These are phyloP conservation scores for Cephalopholis sonnerati DNA, from an alignment of 2,113 vertebrate genomes.

Conservation along the genomic window DNA sequence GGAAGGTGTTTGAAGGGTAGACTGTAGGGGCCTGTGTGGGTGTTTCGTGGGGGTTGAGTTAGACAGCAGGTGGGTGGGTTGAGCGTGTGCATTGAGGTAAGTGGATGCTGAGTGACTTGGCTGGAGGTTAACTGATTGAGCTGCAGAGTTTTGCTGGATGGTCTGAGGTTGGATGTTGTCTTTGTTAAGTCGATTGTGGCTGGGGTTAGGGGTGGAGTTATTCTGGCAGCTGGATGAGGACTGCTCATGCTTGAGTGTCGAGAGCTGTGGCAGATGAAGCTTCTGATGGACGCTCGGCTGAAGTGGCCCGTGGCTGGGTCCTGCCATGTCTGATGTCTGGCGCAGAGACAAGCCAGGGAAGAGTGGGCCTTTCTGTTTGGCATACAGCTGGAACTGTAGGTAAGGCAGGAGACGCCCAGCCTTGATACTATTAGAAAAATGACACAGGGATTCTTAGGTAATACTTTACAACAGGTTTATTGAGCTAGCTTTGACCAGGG, in stretches of 20 bases:
- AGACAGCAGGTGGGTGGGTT: slow-evolving; percentile 27
- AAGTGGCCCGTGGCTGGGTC: slow-evolving; percentile 81
- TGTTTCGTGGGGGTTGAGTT: slow-evolving; percentile 46
- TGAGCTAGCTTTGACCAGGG: no score
- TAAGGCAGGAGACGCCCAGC: slow-evolving; percentile 92
- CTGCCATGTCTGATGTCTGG: slow-evolving; percentile 86
- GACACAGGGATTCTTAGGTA: neutral
- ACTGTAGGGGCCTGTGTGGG: slow-evolving; percentile 35
- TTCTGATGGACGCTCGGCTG: slow-evolving; percentile 52
- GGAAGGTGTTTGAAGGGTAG: slow-evolving; percentile 41
- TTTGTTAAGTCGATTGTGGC: slow-evolving; percentile 38
- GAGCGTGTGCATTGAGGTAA: slow-evolving; percentile 44
- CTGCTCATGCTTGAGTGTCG: slow-evolving; percentile 37
- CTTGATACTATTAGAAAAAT: slow-evolving; percentile 87
- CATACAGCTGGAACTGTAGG: slow-evolving; percentile 94
- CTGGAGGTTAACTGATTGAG: slow-evolving; percentile 28
- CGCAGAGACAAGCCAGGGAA: slow-evolving; percentile 83
- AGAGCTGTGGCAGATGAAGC: slow-evolving; percentile 43
- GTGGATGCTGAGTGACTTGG: slow-evolving; percentile 13
- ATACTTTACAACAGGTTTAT: no score
- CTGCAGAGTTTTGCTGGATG: slow-evolving; percentile 44
- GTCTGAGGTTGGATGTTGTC: slow-evolving; percentile 57
- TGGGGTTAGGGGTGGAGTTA: slow-evolving; percentile 24
- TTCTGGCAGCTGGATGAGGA: slow-evolving; percentile 37
- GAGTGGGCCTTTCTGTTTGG: slow-evolving; percentile 91